Evolutionary conservation across 2,888 invertebrate species (phyloP), one percentile per base, ranked within the genome.

Genomic region (Campoletis raptor): DNA sequence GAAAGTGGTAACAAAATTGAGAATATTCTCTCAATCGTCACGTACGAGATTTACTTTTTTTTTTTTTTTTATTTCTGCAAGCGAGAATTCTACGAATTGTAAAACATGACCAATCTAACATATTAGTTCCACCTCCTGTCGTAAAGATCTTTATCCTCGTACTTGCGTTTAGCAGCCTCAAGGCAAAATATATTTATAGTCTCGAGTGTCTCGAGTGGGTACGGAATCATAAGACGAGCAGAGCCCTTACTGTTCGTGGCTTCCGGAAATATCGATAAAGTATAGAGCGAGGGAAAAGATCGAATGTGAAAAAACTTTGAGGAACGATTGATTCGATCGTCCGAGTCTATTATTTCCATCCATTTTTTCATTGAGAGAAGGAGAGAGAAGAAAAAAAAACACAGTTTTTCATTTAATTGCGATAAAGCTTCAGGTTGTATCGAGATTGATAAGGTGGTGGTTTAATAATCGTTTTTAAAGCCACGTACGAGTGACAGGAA

Each of bases 111-210:
- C 76, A 57, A 79, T 76, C 76, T 37, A 84, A 86, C 45, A 66
- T 61, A 61, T 82, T 77, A 24, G 45, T 21, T 18, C 21, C 37
- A 61, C 52, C 74, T 69, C 70, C 42, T 61, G 79, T 74, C 73
- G 78, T 84, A 74, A 84, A 86, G 84, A 81, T 86, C 69, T 74
- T 81, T 81, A 82, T 82, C 81, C 78, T 74, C 52, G 61, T 67
- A 81, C 70, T 82, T 81, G 80, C 76, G 82, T 85, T 87, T 80
- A 80, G 70, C 70, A 80, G 86, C 84, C 69, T 85, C 81, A 77
- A 69, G 66, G 81, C 69, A 61, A 79, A 80, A 86, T 85, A 87
- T 89, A 88, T 88, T 87, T 87, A 87, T 88, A 90, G 57, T 85
- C 85, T 85, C 85, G 78, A 80, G 87, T 84, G 85, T 85, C 85